Base-by-base conservation (phyloP, 2,113 vertebrate genomes). In the Elgaria multicarinata region DNA sequence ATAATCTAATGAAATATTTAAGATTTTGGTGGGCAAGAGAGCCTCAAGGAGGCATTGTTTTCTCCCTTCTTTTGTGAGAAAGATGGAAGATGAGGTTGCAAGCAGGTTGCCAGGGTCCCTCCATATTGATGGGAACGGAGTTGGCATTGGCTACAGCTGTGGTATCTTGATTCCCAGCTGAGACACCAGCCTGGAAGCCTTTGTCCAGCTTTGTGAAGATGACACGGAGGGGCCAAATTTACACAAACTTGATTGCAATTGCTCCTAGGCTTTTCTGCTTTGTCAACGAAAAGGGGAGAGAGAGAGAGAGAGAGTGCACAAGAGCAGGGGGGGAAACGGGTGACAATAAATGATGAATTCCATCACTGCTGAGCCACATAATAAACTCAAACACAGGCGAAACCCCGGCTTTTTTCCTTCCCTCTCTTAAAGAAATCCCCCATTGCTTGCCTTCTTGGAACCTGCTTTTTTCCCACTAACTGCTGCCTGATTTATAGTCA, bases 61-160 rank as follows among this genome's bases (percentile, higher is more conserved):
- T 91, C 76, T 96, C 92, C 94, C 89, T 85, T 95, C 96, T 90
- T 97, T 98, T 98, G 97, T 98, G 94, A 86, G 94, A 93, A 92
- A 89, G 95, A 96, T 97, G 97, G 97, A 98, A 97, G 97, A 95
- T 94, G 95, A 97, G 97, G 94, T 72, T 50, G 91, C 93, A 93
- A 94, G 94, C 96, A 96, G 96, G 96, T 96, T 92, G 97, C 97
- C 96, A 96, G 97, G 98, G 97, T 97, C 97, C 95, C 96, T 97
- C 97, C 98, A 97, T 98, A 98, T 98, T 98, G 98, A 97, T 94
- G 90, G 75, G 95, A 95, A 93, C 96, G 95, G 98, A 98, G 97
- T 95, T 94, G 96, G 97, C 96, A 97, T 97, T 97, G 98, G 97
- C 96, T 98, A 98, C 98, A 98, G 98, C 98, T 98, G 98, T 98